Conservation (phyloP, 2,797 vertebrate genomes). For the Phalanger gymnotis region DNA sequence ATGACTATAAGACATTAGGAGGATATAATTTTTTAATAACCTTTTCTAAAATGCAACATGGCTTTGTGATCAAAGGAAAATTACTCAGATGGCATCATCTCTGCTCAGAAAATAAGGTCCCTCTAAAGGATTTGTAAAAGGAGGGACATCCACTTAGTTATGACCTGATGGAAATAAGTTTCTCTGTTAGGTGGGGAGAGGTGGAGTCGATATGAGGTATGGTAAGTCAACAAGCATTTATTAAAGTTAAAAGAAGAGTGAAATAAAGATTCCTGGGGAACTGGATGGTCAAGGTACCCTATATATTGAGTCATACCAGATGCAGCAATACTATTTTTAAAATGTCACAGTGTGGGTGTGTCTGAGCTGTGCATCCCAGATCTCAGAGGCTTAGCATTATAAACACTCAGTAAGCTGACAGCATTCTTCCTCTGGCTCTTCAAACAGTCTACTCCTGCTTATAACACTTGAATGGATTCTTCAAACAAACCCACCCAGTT, state of each 20-base stretch:
- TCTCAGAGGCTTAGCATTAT: background rate
- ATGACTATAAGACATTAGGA: background rate
- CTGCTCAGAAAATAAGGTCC: background rate
- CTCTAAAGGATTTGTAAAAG: background rate
- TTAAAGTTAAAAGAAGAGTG: background rate
- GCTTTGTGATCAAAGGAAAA: background rate
- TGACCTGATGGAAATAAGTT: background rate
- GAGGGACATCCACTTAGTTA: background rate
- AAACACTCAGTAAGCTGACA: rapidly evolving
- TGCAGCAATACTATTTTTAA: background rate
- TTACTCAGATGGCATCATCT: background rate
- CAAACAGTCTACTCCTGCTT: too few species aligned
- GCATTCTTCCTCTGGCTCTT: background rate
- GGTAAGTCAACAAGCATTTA: background rate
- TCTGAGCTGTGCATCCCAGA: background rate
- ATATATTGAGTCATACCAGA: background rate
- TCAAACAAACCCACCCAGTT: background rate
- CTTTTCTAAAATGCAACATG: background rate
- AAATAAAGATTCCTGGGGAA: background rate
- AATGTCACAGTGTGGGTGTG: rapidly evolving
- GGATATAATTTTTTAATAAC: background rate
- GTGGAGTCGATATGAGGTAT: background rate
- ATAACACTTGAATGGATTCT: background rate
- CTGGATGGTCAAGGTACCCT: background rate
- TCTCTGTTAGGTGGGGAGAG: background rate